phyloP scores from a whole-genome alignment of 2,888 invertebrate genomes.

The Altica lythri region DNA sequence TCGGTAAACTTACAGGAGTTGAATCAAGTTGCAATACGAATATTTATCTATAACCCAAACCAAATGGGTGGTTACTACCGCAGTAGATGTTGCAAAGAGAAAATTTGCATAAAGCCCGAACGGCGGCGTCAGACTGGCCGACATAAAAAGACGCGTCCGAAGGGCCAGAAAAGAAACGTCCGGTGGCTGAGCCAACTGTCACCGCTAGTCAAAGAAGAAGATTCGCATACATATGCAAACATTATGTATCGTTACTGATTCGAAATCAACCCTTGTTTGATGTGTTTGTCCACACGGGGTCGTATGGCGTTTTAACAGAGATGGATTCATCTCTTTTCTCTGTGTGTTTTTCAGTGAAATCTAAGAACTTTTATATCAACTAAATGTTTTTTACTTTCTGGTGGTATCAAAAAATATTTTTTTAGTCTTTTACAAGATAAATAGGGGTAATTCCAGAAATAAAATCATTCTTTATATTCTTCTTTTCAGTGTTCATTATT shows the following conservation, averaged over 20 bases:
- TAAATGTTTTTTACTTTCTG: no score
- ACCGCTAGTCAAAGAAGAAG: constrained; percentile 46
- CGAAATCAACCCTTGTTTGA: constrained; percentile 27
- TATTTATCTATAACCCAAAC: no score
- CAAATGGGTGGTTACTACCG: neutral
- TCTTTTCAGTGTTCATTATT: no score
- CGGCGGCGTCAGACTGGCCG: constrained; percentile 57
- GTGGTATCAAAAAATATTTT: no score
- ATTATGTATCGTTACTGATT: constrained; percentile 39
- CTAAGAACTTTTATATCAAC: no score
- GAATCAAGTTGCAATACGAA: no score
- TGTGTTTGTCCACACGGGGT: constrained; percentile 18
- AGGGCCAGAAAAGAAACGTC: constrained; percentile 43
- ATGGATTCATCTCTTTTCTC: no score
- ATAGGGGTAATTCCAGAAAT: no score
- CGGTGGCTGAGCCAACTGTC: constrained; percentile 54
- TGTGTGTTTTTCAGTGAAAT: no score
- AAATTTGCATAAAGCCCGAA: constrained; percentile 53
- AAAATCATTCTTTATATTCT: no score
- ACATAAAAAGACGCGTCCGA: constrained; percentile 54
- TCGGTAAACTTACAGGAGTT: no score
- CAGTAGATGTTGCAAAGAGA: constrained; percentile 24
- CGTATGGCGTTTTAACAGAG: constrained; percentile 20
- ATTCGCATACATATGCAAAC: constrained; percentile 49
- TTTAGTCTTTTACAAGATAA: no score